Base-by-base conservation (phyloP, 2,113 vertebrate species). In the Corydoras sp. region DNA sequence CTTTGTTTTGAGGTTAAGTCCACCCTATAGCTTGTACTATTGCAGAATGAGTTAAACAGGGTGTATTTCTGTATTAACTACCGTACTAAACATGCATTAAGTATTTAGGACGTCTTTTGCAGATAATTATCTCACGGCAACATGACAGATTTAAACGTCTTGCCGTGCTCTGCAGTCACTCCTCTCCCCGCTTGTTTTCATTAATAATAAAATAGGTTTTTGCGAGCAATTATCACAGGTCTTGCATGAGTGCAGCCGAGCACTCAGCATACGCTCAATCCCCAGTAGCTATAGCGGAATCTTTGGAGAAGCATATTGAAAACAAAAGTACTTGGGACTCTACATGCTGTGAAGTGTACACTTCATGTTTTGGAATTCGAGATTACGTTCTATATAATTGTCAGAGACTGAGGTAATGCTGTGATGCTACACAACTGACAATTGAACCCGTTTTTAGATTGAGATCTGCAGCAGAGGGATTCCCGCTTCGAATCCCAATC, bases 201-300 rank as follows among this genome's bases (percentile, higher is more conserved):
- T 68, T 68, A 62, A 62, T 56, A 67, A 74, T 68, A 61, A 68
- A 73, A 32, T 53, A 67, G 72, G 58, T 74, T 74, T 24, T 24
- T 55, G 72, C 30, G 48, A 74, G 72, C 64, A 66, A 73, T 73
- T 73, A 62, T 74, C 72, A 68, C 65, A 68, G 58, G 65, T 74
- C 65, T 49, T 74, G 72, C 72, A 62, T 56, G 64, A 29, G 32
- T 68, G 72, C 65, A 68, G 72, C 43, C 68, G 58, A 74, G 65
- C 60, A 31, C 72, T 66, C 65, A n/a, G 29, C 65, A 65, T 56
- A 68, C 65, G 24, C 65, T 30, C 10, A 50, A 54, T 65, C 62
- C 62, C 71, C 49, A 29, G 35, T 51, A 62, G 58, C 18, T 68
- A 62, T 62, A 69, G 14, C 64, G 53, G 53, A 60, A 66, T 29